Evolutionary conservation across 53 echinoderm and acorn worm species (phyloP), one percentile per base, ranked within the genome.

Genomic region (Zoroaster sp.): DNA sequence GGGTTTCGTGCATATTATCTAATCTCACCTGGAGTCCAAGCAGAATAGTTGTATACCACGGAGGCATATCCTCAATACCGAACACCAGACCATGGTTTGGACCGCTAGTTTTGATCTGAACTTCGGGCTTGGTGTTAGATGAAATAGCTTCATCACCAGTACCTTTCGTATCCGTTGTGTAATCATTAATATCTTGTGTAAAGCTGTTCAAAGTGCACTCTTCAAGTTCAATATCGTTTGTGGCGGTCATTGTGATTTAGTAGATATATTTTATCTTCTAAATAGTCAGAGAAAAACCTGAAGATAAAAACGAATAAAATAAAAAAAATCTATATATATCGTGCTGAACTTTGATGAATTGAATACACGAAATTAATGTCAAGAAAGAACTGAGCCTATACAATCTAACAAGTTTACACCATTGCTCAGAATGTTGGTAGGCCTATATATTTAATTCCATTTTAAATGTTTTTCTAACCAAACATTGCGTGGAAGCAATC

Each of bases 1-100:
- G 1, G 17, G 47, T 78, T 23, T 3, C 17, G 0, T 21, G 4
- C 12, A 73, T 17, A 12, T 32, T 9, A 54, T 8, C 1, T 11
- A 0, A 13, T 35, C 38, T 55, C 74, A 96, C 96, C 94, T 96
- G 96, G 23, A 94, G 70, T 51, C 91, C 94, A 3, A 96, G 86
- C 12, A 93, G n/a, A 14, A 92, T 59, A 5, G 96, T 92, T 42
- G 94, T 94, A 75, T 93, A 92, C 96, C 94, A 96, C 1, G 96
- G 96, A 4, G 94, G 96, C 7, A 68, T 69, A 33, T 96, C 96
- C 21, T 96, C 92, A 34, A 96, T 87, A 13, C 63, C 78, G 66
- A 93, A 96, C 35, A 87, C 81, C 68, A 96, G 78, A 28, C 71
- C 94, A 32, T 51, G 63, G 52, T 12, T 28, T 3, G 76, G 35